These are phyloP conservation scores for Trissolcus basalis DNA, from an alignment of 1,140 invertebrate genomes.

Conservation along the genomic window DNA sequence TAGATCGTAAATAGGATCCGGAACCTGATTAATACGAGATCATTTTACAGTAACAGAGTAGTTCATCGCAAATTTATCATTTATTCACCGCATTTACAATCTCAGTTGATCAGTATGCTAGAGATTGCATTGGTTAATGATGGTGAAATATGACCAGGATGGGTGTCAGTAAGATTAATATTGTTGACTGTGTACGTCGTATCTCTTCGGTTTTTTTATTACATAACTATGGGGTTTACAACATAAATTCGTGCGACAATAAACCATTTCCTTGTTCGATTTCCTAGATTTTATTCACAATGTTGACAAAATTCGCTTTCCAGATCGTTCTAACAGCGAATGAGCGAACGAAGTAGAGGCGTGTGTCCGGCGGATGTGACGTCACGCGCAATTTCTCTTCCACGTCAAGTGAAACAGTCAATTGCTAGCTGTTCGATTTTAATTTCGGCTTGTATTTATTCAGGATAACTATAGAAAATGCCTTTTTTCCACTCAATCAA, in stretches of 20 bases:
- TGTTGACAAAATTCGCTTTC: conserved; percentile 39
- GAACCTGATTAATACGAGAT: too few species aligned
- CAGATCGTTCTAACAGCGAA: conserved; percentile 22
- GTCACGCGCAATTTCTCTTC: conserved; percentile 49
- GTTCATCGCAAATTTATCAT: too few species aligned
- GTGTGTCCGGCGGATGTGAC: conserved; percentile 48
- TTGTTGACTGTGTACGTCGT: conserved; percentile 24
- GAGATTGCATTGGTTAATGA: background rate
- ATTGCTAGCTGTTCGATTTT: conserved; percentile 9
- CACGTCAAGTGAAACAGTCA: conserved; percentile 14
- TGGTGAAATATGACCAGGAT: conserved; percentile 12
- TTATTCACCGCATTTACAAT: too few species aligned
- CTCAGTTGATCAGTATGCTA: background rate
- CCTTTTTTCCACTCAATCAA: background rate
- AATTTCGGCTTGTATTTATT: conserved; percentile 3
- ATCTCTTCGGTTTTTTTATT: conserved; percentile 33
- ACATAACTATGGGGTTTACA: conserved; percentile 11
- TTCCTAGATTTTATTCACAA: conserved; percentile 41
- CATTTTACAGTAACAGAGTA: too few species aligned
- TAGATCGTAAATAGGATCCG: too few species aligned
- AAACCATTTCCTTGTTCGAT: conserved; percentile 51
- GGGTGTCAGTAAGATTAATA: conserved; percentile 10
- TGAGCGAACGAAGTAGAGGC: conserved; percentile 36
- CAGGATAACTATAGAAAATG: background rate
- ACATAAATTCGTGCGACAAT: conserved; percentile 17